Percentiles rank a stretch among this genome's conserved stretches.
Evolutionary conservation across 2,113 vertebrate species (phyloP).

Genomic region (Psammodynastes pulverulentus): DNA sequence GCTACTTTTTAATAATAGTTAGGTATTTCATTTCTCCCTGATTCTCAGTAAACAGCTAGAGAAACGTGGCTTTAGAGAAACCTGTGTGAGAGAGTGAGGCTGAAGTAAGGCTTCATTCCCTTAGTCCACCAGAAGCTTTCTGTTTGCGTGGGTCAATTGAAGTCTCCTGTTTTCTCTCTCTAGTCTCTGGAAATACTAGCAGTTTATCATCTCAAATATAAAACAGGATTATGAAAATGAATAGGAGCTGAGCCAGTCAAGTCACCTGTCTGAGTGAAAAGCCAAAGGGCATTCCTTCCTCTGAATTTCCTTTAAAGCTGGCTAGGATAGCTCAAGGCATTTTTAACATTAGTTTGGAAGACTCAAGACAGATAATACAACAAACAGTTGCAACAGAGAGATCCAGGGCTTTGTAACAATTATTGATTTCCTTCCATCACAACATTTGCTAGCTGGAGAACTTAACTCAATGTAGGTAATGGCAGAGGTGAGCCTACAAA

Average conservation of each 20-base stretch:
- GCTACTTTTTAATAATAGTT: not conserved
- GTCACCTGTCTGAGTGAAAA: not conserved
- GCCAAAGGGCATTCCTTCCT: not conserved
- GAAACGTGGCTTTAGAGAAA: not conserved
- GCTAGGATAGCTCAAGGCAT: not conserved
- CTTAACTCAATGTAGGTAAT: not conserved
- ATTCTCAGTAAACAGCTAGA: not conserved
- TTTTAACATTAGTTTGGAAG: not conserved
- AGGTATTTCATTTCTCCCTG: not conserved
- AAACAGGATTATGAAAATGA: not conserved
- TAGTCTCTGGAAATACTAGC: not conserved
- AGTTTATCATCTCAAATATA: not conserved
- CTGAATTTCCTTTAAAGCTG: not conserved
- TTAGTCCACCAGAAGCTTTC: too few relatives aligned
- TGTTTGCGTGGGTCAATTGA: not conserved
- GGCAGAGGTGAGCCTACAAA: not conserved
- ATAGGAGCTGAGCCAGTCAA: not conserved
- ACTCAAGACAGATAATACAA: not conserved
- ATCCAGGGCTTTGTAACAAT: not conserved
- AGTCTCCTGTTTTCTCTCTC: not conserved
- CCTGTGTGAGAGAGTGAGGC: not conserved
- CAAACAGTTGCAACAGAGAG: not conserved
- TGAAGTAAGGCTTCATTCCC: not conserved
- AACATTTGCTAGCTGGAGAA: not conserved
- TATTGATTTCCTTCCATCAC: not conserved